Percentiles rank a stretch among this genome's conserved stretches.
phyloP scores from a whole-genome alignment of 2,888 invertebrate species.

The Hypolimnas misippus region DNA sequence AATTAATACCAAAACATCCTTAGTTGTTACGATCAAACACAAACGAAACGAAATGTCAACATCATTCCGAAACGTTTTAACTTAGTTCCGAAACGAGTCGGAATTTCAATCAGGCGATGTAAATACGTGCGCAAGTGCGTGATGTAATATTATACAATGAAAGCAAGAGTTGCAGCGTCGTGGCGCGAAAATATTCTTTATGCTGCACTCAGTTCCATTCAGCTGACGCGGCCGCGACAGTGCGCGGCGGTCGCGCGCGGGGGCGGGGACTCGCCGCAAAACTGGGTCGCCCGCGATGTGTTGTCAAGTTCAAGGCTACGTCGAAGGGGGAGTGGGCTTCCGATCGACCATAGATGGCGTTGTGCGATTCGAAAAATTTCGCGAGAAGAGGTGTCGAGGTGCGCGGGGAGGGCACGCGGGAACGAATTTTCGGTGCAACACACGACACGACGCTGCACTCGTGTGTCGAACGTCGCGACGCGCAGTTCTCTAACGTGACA shows the following conservation, averaged over 20 bases:
- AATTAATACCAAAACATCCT: background rate
- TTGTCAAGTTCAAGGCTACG: slow-evolving; percentile 83
- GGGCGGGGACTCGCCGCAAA: slow-evolving; percentile 63
- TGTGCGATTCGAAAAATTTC: slow-evolving; percentile 75
- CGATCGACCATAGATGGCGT: slow-evolving; percentile 78
- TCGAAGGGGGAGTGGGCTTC: slow-evolving; percentile 59
- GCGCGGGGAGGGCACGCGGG: slow-evolving; percentile 71
- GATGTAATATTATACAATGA: slow-evolving; percentile 69
- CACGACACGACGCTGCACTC: slow-evolving; percentile 79
- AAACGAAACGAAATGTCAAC: slow-evolving; percentile 16
- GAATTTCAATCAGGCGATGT: slow-evolving; percentile 61
- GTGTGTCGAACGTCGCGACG: slow-evolving; percentile 80
- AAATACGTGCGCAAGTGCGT: slow-evolving; percentile 57
- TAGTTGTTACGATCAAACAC: background rate
- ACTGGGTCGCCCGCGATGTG: slow-evolving; percentile 77
- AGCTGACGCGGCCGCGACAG: slow-evolving; percentile 70
- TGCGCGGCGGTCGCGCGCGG: slow-evolving; percentile 66
- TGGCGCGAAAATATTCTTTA: slow-evolving; percentile 68
- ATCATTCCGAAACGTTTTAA: slow-evolving; percentile 27
- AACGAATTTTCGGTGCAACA: slow-evolving; percentile 82
- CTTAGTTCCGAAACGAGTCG: slow-evolving; percentile 37
- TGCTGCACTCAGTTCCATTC: slow-evolving; percentile 67
- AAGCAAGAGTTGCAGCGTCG: slow-evolving; percentile 66
- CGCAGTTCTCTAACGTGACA: slow-evolving; percentile 73
- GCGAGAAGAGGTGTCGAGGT: slow-evolving; percentile 59